A percentile compares a stretch with the other conserved stretches of the same genome.
Conservation (phyloP, 2,888 invertebrate genomes). For the Hydroisotoma schaefferi region DNA sequence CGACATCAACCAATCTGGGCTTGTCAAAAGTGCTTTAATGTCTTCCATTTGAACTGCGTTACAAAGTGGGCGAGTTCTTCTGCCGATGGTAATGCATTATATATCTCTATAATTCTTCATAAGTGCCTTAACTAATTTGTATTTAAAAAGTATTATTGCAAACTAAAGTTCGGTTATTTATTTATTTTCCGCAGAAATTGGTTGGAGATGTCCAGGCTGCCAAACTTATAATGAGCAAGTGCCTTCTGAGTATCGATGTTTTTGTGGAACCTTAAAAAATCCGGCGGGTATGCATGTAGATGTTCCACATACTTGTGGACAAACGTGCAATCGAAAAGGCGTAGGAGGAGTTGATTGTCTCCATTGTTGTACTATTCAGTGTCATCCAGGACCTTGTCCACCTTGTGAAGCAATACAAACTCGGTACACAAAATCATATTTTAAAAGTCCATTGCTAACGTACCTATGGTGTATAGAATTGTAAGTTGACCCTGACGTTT, state of each 20-base stretch:
- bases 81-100: slow-evolving; percentile 58
- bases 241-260: slow-evolving; percentile 81
- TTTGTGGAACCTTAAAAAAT: slow-evolving; percentile 75
- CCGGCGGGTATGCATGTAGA: slow-evolving; percentile 60
- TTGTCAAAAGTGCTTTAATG: slow-evolving; percentile 85
- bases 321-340: slow-evolving; percentile 67
- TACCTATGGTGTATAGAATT: too few relatives aligned
- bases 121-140: slow-evolving; percentile 9
- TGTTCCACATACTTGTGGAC: slow-evolving; percentile 88
- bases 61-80: slow-evolving; percentile 88
- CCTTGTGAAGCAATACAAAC: slow-evolving; percentile 74
- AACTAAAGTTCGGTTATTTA: background rate
- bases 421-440: slow-evolving; percentile 53
- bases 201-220: slow-evolving; percentile 96
- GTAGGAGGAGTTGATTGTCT: slow-evolving; percentile 55
- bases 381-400: slow-evolving; percentile 94
- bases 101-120: slow-evolving; percentile 7
- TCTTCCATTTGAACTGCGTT: slow-evolving; percentile 85
- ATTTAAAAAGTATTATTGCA: slow-evolving; percentile 11
- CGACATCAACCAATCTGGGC: slow-evolving; percentile 83
- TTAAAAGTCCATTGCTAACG: too few relatives aligned
- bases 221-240: slow-evolving; percentile 72
- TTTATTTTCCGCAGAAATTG: too few relatives aligned
- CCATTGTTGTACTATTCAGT: slow-evolving; percentile 69
- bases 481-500: too few relatives aligned